Base-by-base conservation (phyloP, 1,140 invertebrate genomes). In the Drosophila tani region DNA sequence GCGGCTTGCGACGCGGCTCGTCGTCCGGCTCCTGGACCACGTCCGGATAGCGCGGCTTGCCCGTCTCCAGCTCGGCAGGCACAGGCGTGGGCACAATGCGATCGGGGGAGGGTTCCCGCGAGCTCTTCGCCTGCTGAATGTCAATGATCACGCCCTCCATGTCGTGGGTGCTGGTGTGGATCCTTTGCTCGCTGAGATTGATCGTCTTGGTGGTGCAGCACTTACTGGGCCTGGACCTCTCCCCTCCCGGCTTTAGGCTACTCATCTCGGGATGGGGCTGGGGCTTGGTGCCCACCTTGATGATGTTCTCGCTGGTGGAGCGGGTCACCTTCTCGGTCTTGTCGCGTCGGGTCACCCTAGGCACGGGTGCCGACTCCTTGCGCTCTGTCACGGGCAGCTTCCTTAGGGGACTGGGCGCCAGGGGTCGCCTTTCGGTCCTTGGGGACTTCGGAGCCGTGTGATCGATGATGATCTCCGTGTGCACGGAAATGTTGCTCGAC, bases 21-120 rank as follows among this genome's bases (percentile, higher is more conserved):
- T 96, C 95, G 63, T 96, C 96, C 14, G 96, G 96, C 93, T 96
- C 96, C 84, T 93, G 95, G 3, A 96, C 94, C 75, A 94, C 94
- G 91, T 96, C 95, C 5, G 96, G 96, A 87, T 95, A 96, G 68
- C 96, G 93, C 12, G 95, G 95, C 57, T 93, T 94, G 38, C 94
- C 94, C n/a, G 93, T 91, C 71, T 95, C 94, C 53, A 95, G 93
- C 63, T 94, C 93, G 29, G 94, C 93, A 29, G 93, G 93, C 49
- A 95, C 92, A 1, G 95, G 95, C n/a, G 94, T 94, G 1, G 95
- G 95, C 81, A 95, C 95, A 69, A 95, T 94, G 41, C 94, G 93
- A 84, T 96, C 95, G 7, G 96, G 96, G 12, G 95, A 95, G 21
- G 95, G 95, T 90, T 96, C 96, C 43, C 95, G 87, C 0, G 95